Evolutionary conservation across 2,888 invertebrate species (phyloP), one percentile per base, ranked within the genome.

Genomic region (Lepeophtheirus nordmannii): DNA sequence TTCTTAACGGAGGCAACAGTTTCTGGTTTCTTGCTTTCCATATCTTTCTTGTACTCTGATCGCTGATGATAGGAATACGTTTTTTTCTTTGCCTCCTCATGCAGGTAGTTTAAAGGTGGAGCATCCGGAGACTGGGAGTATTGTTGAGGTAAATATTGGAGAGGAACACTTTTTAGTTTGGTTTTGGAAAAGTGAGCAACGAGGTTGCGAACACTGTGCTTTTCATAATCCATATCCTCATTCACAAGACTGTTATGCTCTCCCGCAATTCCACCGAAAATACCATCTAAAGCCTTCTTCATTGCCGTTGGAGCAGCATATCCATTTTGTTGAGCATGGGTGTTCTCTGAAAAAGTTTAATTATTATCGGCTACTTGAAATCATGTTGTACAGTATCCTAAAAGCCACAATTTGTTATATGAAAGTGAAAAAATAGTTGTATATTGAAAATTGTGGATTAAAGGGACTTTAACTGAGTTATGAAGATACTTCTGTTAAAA

Each of bases 211-310:
- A 61, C 61, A 10, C 30, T 30, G 61, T 61, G 61, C 61, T 61
- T 61, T 37, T 61, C 37, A 17, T 22, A 61, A 14, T 61, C 61
- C 2, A 37, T 37, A 17, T 58, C 58, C n/a, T 61, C 61, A 30
- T 61, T 37, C 30, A 61, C 30, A 22, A 61, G 61, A 38, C 30
- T 30, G 38, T 61, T 61, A n/a, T 61, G 2, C 8, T 61, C 61
- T 30, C 61, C 61, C 20, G 61, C 37, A 38, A 61, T 61, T 11
- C 61, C 61, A 61, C 61, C 61, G 10, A 61, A 61, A 17, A 61
- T 61, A n/a, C 61, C 61, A 38, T 61, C 37, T 17, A 14, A 46
- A n/a, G 22, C 38, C 39, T 61, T 22, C 5, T 30, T 61, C 37
- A 61, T 37, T 37, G 20, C 2, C 61, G 30, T 38, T 12, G 61